Conservation (phyloP, 2,797 vertebrate genomes). For the Manis pentadactyla region DNA sequence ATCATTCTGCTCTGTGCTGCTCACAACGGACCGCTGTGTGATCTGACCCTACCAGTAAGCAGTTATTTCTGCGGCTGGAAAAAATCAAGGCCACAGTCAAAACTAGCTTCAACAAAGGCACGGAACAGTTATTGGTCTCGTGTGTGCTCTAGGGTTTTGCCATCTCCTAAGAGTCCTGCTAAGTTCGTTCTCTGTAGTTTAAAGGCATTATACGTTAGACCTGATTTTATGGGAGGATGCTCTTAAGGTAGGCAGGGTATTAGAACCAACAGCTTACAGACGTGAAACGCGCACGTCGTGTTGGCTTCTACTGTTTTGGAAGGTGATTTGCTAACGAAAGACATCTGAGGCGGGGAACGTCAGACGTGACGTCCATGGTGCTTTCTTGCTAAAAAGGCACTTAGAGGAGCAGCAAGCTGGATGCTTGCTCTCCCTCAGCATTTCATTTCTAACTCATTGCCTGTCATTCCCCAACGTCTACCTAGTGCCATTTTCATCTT, state of each 20-base stretch:
- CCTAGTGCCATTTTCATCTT: not conserved
- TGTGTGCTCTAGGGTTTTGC: not conserved
- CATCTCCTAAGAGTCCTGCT: not conserved
- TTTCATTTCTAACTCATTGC: not conserved
- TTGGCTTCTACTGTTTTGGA: not conserved
- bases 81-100: not conserved
- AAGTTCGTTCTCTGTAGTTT: not conserved
- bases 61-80: not conserved
- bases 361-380: not conserved
- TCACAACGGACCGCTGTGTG: not conserved
- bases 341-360: not conserved
- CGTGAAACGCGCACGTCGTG: not conserved
- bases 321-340: not conserved
- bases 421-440: not conserved
- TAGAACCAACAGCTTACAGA: not conserved
- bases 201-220: not conserved
- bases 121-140: not conserved
- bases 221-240: not conserved
- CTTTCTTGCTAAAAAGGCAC: not conserved
- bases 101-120: not conserved
- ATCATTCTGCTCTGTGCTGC: not conserved
- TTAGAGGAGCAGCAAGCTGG: not conserved
- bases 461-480: not conserved
- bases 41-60: not conserved
- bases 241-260: not conserved